Evolutionary conservation across 2,888 invertebrate genomes (phyloP), one percentile per base, ranked within the genome.

Genomic region (Drosophila atripex): DNA sequence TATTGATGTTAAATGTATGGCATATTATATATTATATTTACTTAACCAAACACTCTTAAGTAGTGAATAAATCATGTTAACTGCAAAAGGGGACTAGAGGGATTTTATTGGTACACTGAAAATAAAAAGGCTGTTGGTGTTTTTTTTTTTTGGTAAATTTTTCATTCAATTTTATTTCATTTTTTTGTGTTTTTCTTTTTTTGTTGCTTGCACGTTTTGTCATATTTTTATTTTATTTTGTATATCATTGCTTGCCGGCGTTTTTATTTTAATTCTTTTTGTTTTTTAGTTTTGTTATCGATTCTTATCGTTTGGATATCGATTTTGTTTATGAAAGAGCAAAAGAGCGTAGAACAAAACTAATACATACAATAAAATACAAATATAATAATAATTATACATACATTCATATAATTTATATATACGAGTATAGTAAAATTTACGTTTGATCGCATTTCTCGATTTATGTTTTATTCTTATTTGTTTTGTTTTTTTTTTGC

Each of bases 271-370:
- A 3, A 21, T 21, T 57, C 30, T 25, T 70, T 74, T 73, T 57
- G 66, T 72, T 69, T 72, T 80, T 71, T 56, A 71, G 73, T 65
- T 72, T 52, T 54, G 46, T 58, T 49, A 54, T 30, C 21, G 39
- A 30, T 55, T 47, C 60, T 78, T 12, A 35, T 35, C 73, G 76
- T 58, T 69, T 73, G 51, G 65, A 73, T 77, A 73, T 49, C 61
- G 43, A 58, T 75, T 71, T 86, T 77, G 78, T 88, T 86, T 80
- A 87, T 87, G 80, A 87, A 88, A 90, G 88, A 89, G 89, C 86
- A 89, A 89, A 89, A 89, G 88, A 88, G 86, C 85, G 80, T 88
- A 60, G 88, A 90, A 89, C 86, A 90, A 88, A 90, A 89, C 88
- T 90, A 90, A 89, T 87, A 88, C 87, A 82, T 88, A 88, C 80